Base-by-base conservation (phyloP, 2,113 vertebrate species). In the Phrynosoma blainvillii region DNA sequence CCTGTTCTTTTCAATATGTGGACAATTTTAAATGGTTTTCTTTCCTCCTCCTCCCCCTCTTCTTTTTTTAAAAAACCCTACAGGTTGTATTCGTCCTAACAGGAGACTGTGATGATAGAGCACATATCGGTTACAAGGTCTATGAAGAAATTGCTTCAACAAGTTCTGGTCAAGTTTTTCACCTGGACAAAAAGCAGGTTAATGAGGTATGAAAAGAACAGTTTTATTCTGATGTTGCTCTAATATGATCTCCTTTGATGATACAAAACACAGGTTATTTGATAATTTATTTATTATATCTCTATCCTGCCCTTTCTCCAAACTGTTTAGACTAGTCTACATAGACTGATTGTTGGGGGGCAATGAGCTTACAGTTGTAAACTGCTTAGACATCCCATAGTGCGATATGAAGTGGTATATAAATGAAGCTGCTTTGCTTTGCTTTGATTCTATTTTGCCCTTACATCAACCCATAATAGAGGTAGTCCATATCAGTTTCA, bases 101-200 rank as follows among this genome's bases (percentile, higher is more conserved):
- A 10, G 99, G 99, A 79, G 99, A 99, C 95, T 99, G 99, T 91
- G 99, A 99, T 94, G 99, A 99, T 86, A 97, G 99, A 91, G 93
- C 91, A 78, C 99, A 99, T 84, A 95, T 98, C 10, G 99, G 99
- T 89, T 99, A 99, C 93, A 99, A 98, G 91, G 98, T 96, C 30
- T 99, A 99, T 62, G 99, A 99, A 96, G 99, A 99, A 96, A 99
- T 99, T 30, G 99, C 99, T 59, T 99, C 99, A 16, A 99, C 99
- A 20, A 99, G 99, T 94, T 99, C 99, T 76, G 99, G 99, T 52
- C 99, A 99, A 94, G 97, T 99, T 85, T 99, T 99, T 93, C 99
- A 99, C 93, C 95, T 99, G 89, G 98, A 99, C 94, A 99, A 99
- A 95, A 99, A 98, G 79, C 99, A 99, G 96, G 99, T 99, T 88